Percentiles rank a stretch among this genome's conserved stretches.
Evolutionary conservation across 2,113 vertebrate genomes (phyloP).

Genomic region (Vanacampus margaritifer): DNA sequence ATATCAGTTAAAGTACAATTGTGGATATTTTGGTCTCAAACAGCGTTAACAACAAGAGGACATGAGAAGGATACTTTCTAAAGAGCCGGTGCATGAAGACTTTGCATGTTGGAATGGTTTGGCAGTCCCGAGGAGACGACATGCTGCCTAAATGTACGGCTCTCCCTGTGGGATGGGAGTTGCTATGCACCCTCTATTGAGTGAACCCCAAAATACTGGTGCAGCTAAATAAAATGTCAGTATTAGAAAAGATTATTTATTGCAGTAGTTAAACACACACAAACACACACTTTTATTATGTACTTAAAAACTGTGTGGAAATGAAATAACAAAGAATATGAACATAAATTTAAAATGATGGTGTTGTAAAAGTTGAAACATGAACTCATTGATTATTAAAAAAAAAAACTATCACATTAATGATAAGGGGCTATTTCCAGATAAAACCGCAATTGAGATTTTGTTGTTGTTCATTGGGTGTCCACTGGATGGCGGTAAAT

Average conservation of each 20-base stretch:
- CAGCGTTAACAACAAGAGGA: constrained; percentile 18
- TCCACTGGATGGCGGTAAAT: constrained; percentile 48
- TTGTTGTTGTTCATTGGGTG: neutral
- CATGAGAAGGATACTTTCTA: neutral
- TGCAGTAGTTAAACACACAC: neutral
- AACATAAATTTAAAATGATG: no score
- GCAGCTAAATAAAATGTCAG: neutral
- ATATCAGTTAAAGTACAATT: neutral
- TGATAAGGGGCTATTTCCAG: no score
- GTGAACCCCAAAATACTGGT: neutral
- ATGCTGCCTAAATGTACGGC: neutral
- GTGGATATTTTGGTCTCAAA: neutral
- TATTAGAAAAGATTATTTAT: neutral
- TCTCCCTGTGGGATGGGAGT: constrained; percentile 20
- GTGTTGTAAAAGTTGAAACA: no score
- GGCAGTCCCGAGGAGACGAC: neutral
- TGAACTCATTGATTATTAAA: no score
- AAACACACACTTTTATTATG: neutral
- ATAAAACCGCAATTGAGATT: no score
- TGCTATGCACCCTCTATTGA: constrained; percentile 3
- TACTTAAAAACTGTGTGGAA: neutral
- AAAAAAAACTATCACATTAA: no score
- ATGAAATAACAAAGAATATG: no score
- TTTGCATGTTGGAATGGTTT: neutral
- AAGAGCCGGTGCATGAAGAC: neutral